These are phyloP conservation scores for Ectemnius lituratus DNA, from an alignment of 2,888 invertebrate species.

Conservation along the genomic window DNA sequence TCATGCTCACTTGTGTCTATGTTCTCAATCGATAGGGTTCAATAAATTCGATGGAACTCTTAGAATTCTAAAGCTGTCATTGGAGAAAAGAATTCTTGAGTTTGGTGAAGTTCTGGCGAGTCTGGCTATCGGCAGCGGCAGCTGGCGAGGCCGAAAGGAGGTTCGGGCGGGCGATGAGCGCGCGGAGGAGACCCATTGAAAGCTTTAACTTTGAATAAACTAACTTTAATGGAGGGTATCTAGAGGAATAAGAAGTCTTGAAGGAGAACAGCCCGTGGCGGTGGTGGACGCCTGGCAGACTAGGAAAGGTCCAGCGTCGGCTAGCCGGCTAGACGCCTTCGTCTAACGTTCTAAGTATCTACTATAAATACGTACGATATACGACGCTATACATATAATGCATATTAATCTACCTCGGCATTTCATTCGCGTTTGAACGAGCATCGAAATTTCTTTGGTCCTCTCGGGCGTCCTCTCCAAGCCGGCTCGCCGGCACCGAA, in stretches of 20 bases:
- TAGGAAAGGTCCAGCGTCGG: neutral
- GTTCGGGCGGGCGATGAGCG: constrained; percentile 18
- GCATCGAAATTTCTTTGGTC: constrained; percentile 36
- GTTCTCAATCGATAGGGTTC: too few species aligned
- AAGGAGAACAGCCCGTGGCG: neutral
- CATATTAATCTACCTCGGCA: constrained; percentile 41
- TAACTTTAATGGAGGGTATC: constrained; percentile 63
- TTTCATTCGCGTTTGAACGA: constrained; percentile 26
- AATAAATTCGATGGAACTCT: neutral
- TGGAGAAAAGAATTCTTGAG: too few species aligned
- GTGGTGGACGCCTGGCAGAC: neutral
- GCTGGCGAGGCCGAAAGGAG: constrained; percentile 20
- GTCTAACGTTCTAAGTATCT: neutral
- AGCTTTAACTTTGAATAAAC: constrained; percentile 74
- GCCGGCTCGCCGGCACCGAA: too few species aligned
- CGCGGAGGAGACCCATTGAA: constrained; percentile 64
- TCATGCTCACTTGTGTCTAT: too few species aligned
- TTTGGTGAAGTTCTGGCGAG: too few species aligned
- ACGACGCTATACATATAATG: constrained; percentile 13
- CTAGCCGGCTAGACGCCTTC: neutral
- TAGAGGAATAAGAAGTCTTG: constrained; percentile 56
- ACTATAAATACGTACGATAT: constrained; percentile 10
- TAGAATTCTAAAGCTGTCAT: too few species aligned
- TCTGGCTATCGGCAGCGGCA: too few species aligned
- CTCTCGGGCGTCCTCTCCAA: constrained; percentile 8